Evolutionary conservation across 2,888 invertebrate genomes (phyloP).

Genomic region (Laspeyria flexula): DNA sequence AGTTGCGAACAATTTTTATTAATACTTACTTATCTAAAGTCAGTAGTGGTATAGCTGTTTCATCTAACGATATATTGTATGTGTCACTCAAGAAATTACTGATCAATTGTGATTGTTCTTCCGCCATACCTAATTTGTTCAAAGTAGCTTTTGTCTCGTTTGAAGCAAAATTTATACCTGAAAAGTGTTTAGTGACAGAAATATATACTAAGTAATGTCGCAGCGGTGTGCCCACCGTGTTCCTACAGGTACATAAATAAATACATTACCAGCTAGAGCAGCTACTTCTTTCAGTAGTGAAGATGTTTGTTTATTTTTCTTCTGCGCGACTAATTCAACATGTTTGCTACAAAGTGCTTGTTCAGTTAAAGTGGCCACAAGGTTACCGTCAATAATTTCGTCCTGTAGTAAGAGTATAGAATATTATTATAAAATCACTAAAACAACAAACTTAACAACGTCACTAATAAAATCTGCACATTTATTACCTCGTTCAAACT

Average conservation of each 20-base stretch:
- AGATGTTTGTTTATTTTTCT: background rate
- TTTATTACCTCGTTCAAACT: background rate
- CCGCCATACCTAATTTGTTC: background rate
- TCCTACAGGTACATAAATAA: background rate
- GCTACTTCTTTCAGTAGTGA: background rate
- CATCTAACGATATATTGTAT: background rate
- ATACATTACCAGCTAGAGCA: background rate
- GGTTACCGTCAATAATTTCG: background rate
- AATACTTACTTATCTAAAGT: background rate
- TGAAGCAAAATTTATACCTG: background rate
- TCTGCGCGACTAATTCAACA: background rate
- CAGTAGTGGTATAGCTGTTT: background rate
- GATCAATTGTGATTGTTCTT: background rate
- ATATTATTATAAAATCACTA: background rate
- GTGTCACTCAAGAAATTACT: background rate
- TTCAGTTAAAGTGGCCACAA: background rate
- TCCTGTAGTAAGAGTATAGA: background rate
- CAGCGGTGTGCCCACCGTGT: too few species aligned
- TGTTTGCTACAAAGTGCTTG: background rate
- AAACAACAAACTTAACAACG: too few species aligned
- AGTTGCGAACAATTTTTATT: background rate
- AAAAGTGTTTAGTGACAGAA: too few species aligned
- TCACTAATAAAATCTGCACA: background rate
- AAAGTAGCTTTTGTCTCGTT: background rate
- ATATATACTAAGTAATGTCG: too few species aligned